Evolutionary conservation across 2,888 invertebrate genomes (phyloP).

Genomic region (Epistrophe grossulariae): DNA sequence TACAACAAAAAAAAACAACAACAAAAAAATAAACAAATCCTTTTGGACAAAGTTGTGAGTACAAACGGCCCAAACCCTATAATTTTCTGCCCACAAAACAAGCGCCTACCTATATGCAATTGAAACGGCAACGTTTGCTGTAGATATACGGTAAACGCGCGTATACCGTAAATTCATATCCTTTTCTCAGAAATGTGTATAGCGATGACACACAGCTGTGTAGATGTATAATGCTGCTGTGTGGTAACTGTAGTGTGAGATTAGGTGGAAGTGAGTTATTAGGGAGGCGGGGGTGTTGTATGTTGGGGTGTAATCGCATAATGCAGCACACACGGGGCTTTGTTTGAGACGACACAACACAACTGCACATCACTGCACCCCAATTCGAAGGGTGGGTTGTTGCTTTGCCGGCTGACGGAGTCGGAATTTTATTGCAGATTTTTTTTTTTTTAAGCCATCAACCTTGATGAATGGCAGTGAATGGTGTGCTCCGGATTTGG

Average conservation of each 20-base stretch:
- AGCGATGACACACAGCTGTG: conserved; percentile 28
- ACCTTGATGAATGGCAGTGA: conserved; percentile 53
- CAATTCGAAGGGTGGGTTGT: background rate
- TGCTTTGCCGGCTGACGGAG: conserved; percentile 26
- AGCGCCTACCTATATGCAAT: conserved; percentile 13
- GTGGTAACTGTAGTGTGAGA: background rate
- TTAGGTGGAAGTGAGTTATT: background rate
- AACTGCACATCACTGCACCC: conserved; percentile 8
- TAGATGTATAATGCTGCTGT: background rate
- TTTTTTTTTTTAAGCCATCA: conserved; percentile 42
- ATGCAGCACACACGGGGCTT: conserved; percentile 31
- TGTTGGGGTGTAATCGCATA: conserved; percentile 8
- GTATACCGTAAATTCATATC: conserved; percentile 16
- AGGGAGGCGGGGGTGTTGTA: background rate
- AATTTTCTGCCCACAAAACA: conserved; percentile 25
- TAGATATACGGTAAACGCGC: background rate
- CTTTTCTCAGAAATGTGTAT: conserved; percentile 26
- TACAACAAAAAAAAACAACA: conserved; percentile 13
- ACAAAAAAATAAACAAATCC: conserved; percentile 19
- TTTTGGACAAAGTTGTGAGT: background rate
- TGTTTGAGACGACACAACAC: conserved; percentile 35
- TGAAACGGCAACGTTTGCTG: conserved; percentile 27
- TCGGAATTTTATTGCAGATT: conserved; percentile 64
- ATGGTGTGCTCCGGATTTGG: conserved; percentile 27
- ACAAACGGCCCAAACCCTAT: conserved; percentile 25